These are phyloP conservation scores for Coranthus polyacanthus DNA, from an alignment of 2,797 vertebrate species.

Conservation along the genomic window DNA sequence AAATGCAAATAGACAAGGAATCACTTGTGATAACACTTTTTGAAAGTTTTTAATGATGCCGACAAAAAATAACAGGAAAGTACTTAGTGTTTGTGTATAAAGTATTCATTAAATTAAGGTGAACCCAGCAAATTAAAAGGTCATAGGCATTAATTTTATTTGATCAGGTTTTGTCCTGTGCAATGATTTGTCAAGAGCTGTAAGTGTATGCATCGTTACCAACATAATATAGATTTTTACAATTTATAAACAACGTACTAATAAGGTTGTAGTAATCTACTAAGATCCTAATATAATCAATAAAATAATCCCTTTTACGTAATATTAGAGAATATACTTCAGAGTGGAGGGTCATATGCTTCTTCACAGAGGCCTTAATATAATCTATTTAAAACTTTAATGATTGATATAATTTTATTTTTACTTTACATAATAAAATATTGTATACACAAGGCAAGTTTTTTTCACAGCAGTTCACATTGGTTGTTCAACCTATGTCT, in stretches of 20 bases:
- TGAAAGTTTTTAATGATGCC: constrained; percentile 73
- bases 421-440: constrained; percentile 92
- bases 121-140: constrained; percentile 64
- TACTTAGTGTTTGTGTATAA: constrained; percentile 76
- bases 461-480: constrained; percentile 90
- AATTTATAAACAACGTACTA: constrained; percentile 71
- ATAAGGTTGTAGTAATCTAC: constrained; percentile 61
- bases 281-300: constrained; percentile 53
- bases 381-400: constrained; percentile 80
- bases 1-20: constrained; percentile 44
- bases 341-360: constrained; percentile 68
- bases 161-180: constrained; percentile 60
- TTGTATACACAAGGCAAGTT: constrained; percentile 94
- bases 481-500: constrained; percentile 82
- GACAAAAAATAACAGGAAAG: constrained; percentile 76
- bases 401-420: constrained; percentile 79
- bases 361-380: constrained; percentile 77
- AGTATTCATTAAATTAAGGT: constrained; percentile 71
- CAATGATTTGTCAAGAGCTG: constrained; percentile 74
- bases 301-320: constrained; percentile 72
- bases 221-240: constrained; percentile 68
- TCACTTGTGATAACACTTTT: constrained; percentile 38
- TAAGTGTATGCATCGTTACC: constrained; percentile 57
- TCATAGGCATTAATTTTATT: constrained; percentile 42
- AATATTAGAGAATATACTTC: constrained; percentile 71